Evolutionary conservation across 2,888 invertebrate species (phyloP).

Genomic region (Vandiemenella viatica): DNA sequence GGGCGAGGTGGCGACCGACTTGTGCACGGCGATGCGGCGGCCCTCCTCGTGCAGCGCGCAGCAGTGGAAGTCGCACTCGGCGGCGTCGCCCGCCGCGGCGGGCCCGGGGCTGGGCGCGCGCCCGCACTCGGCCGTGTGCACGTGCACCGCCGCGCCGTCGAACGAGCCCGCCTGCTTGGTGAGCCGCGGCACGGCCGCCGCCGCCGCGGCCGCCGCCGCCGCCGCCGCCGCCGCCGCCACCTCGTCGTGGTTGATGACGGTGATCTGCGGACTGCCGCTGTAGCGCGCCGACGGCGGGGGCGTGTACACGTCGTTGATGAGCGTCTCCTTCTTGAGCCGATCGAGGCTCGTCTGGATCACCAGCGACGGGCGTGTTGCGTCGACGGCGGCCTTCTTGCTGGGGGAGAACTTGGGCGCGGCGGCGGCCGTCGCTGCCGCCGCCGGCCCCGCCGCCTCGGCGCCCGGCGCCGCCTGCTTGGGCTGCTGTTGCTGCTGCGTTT

Average conservation of each 20-base stretch:
- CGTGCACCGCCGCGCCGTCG: constrained; percentile 58
- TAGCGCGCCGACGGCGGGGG: constrained; percentile 28
- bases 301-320: constrained; percentile 41
- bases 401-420: constrained; percentile 36
- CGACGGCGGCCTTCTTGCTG: constrained; percentile 37
- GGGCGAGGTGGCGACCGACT: constrained; percentile 83
- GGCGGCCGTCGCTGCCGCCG: constrained; percentile 19
- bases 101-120: constrained; percentile 47
- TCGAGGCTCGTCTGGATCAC: constrained; percentile 63
- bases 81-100: constrained; percentile 35
- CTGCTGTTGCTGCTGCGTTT: constrained; percentile 29
- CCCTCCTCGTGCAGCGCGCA: constrained; percentile 89
- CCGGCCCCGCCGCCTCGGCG: constrained; percentile 26
- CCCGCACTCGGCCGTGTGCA: constrained; percentile 67
- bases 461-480: constrained; percentile 33
- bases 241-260: constrained; percentile 87
- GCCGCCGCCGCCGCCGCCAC: constrained; percentile 30
- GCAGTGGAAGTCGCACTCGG: constrained; percentile 90
- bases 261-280: constrained; percentile 65
- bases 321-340: constrained; percentile 43
- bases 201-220: constrained; percentile 30
- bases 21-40: constrained; percentile 78
- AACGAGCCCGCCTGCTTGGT: constrained; percentile 42
- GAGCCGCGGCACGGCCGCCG: constrained; percentile 29
- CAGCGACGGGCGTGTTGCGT: constrained; percentile 48